A percentile compares a stretch with the other conserved stretches of the same genome.
These are phyloP conservation scores for Orius insidiosus DNA, from an alignment of 1,140 invertebrate genomes.

Conservation along the genomic window DNA sequence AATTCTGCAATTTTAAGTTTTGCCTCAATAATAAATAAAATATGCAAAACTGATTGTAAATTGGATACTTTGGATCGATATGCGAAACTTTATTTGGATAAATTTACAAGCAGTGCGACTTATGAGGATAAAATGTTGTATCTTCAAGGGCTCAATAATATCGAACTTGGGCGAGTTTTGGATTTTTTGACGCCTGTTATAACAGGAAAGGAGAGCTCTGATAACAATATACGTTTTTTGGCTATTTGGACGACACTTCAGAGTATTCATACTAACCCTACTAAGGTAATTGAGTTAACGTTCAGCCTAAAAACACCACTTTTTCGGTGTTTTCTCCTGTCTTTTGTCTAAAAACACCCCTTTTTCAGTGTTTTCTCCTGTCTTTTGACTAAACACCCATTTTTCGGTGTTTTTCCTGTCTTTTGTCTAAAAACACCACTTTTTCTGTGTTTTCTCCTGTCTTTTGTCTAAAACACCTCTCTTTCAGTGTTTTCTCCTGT, in stretches of 20 bases:
- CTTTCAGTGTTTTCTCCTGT: too few species aligned
- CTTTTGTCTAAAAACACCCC: too few species aligned
- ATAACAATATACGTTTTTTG: slow-evolving; percentile 35
- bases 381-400: too few species aligned
- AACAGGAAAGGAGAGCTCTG: slow-evolving; percentile 27
- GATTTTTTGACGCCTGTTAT: slow-evolving; percentile 42
- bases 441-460: too few species aligned
- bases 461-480: too few species aligned
- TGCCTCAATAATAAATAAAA: slow-evolving; percentile 47
- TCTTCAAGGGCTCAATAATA: slow-evolving; percentile 44
- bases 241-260: slow-evolving; percentile 41
- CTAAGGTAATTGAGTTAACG: slow-evolving; percentile 30
- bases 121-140: slow-evolving; percentile 50
- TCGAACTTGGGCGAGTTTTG: slow-evolving; percentile 38
- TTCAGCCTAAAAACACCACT: too few species aligned
- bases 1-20: slow-evolving; percentile 48
- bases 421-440: too few species aligned
- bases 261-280: slow-evolving; percentile 31
- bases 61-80: slow-evolving; percentile 49
- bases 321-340: too few species aligned
- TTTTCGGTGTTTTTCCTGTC: too few species aligned
- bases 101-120: slow-evolving; percentile 39
- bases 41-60: slow-evolving; percentile 33
- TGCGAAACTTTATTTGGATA: slow-evolving; percentile 45
- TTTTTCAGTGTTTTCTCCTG: too few species aligned